Evolutionary conservation across 2,797 vertebrate genomes (phyloP).

Genomic region (Centroberyx gerrardi): DNA sequence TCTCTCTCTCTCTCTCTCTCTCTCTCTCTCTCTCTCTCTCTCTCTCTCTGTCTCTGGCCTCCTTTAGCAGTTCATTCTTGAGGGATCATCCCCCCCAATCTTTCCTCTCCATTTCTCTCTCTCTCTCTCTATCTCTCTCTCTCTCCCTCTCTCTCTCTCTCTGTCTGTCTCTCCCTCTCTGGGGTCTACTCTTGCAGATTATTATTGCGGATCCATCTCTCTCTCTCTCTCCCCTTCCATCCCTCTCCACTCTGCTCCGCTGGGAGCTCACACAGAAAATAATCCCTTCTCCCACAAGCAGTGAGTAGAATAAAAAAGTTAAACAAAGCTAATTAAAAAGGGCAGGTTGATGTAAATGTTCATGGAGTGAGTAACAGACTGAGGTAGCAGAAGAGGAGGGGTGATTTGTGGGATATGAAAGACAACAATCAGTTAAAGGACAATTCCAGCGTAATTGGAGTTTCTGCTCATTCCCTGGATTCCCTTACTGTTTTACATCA

Average conservation of each 20-base stretch:
- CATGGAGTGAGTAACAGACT: constrained; percentile 28
- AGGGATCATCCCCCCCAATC: constrained; percentile 60
- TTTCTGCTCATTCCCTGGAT: too few species aligned
- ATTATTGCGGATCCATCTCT: constrained; percentile 63
- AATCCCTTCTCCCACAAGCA: constrained; percentile 57
- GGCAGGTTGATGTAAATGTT: constrained; percentile 58
- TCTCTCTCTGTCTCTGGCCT: constrained; percentile 19
- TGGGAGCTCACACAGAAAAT: constrained; percentile 51
- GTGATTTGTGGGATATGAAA: constrained; percentile 50
- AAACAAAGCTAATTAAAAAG: constrained; percentile 71
- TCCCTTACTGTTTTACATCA: too few species aligned
- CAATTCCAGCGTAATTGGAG: too few species aligned
- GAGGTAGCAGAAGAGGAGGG: constrained; percentile 16
- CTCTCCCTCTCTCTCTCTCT: constrained; percentile 5
- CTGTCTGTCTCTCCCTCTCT: constrained; percentile 19
- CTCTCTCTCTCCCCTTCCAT: constrained; percentile 14
- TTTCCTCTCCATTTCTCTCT: constrained; percentile 2
- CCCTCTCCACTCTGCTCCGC: constrained; percentile 40
- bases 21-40: constrained; percentile 31
- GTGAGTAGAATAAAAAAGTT: constrained; percentile 52
- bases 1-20: constrained; percentile 48
- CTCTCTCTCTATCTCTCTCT: background rate
- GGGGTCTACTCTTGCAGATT: constrained; percentile 60
- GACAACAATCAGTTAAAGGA: constrained; percentile 41
- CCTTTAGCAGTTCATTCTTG: constrained; percentile 35